Base-by-base conservation (phyloP, 2,888 invertebrate species). In the Acronicta psi region DNA sequence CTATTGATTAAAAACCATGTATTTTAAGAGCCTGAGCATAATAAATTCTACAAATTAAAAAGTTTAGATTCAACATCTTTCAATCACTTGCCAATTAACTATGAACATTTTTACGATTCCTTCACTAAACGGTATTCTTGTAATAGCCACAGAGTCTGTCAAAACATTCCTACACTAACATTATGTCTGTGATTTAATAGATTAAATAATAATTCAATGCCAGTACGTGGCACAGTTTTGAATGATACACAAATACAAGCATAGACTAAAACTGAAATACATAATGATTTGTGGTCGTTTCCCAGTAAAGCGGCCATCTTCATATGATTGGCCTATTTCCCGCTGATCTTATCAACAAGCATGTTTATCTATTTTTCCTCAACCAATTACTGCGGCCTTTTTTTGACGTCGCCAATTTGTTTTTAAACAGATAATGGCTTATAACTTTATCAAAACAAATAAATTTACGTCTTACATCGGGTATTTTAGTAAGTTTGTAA, bases 261-360 rank as follows among this genome's bases (percentile, higher is more conserved):
- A 40, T 59, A 71, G 67, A 20, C 40, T 51, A 10, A 68, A 72
- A 29, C 36, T 40, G 45, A 62, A 55, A 58, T 41, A 37, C 41
- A 55, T n/a, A 20, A 45, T 55, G 59, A 70, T 73, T 76, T 73
- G 65, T 69, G 38, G 51, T 29, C 38, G 41, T 60, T 76, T 73
- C 77, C 49, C 38, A 59, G 77, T 69, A 73, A 59, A 73, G 17
- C 23, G 0, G 16, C 46, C 50, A 65, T 65, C 74, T 44, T 65
- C 59, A 60, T 59, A 61, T 65, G 41, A 37, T 18, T 69, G 74
- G 52, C 70, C 73, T 73, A 76, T 60, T 68, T 76, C 7, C 3
- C 31, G 36, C 57, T 40, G 57, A 59, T 52, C 41, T 23, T 38
- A 57, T 62, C 68, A 53, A 61, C 60, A 61, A 66, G n/a, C n/a